Evolutionary conservation across 2,113 vertebrate species (phyloP).

Genomic region (Xiphophorus couchianus): DNA sequence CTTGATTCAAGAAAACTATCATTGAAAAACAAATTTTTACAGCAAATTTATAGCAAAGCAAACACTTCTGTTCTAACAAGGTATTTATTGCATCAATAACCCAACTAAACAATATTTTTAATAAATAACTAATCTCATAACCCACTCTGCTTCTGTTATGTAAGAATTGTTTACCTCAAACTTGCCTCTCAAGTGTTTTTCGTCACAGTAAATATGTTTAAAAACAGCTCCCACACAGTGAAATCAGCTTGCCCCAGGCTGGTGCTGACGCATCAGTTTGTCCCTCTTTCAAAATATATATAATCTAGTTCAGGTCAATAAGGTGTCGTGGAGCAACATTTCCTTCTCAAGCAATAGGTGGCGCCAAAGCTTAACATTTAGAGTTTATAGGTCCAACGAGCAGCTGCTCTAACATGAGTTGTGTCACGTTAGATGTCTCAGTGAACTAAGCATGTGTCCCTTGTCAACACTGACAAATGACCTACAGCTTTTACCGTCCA

Average conservation of each 20-base stretch:
- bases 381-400: background rate
- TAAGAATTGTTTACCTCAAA: background rate
- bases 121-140: background rate
- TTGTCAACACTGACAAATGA: constrained; percentile 14
- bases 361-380: constrained; percentile 37
- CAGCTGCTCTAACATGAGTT: background rate
- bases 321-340: background rate
- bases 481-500: constrained; percentile 13
- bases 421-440: background rate
- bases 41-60: too few relatives aligned
- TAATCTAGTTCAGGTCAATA: constrained; percentile 28
- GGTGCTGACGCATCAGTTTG: constrained; percentile 37
- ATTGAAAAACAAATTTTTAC: too few relatives aligned
- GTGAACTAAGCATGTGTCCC: background rate
- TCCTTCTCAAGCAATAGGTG: constrained; percentile 45
- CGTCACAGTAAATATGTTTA: background rate
- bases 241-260: background rate
- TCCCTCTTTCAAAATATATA: constrained; percentile 22
- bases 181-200: background rate
- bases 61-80: too few relatives aligned
- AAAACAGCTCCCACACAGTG: background rate
- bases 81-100: too few relatives aligned
- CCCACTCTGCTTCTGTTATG: background rate
- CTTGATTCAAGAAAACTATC: too few relatives aligned
- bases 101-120: too few relatives aligned